Evolutionary conservation across 2,888 invertebrate genomes (phyloP).

Genomic region (Drosophila colorata): DNA sequence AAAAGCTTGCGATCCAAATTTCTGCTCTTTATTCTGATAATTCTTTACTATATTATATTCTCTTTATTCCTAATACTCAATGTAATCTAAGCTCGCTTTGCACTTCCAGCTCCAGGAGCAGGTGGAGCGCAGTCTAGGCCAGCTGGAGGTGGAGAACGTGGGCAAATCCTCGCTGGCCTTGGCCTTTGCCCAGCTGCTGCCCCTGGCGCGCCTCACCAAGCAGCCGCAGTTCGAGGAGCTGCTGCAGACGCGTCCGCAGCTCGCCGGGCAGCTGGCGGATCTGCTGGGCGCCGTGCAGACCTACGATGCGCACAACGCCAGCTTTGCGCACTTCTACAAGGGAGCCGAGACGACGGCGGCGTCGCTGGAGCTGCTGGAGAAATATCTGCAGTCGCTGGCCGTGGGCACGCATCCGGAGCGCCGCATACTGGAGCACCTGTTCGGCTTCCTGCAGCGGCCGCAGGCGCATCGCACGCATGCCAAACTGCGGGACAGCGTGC

Average conservation of each 20-base stretch:
- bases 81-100: too few species aligned
- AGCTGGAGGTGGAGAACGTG: constrained; percentile 87
- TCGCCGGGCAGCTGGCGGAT: constrained; percentile 89
- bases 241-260: constrained; percentile 77
- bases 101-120: constrained; percentile 86
- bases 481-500: constrained; percentile 89
- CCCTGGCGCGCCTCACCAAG: constrained; percentile 87
- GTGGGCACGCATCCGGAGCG: constrained; percentile 88
- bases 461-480: constrained; percentile 86
- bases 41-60: too few species aligned
- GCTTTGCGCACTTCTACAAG: constrained; percentile 88
- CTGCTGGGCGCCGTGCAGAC: constrained; percentile 90
- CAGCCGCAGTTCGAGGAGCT: constrained; percentile 87
- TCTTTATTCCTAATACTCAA: too few species aligned
- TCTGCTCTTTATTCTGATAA: too few species aligned
- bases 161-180: constrained; percentile 89
- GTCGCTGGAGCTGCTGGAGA: constrained; percentile 87
- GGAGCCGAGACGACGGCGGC: constrained; percentile 83
- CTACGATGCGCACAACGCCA: constrained; percentile 88
- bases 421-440: constrained; percentile 85
- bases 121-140: constrained; percentile 86
- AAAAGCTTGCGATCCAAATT: too few species aligned
- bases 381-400: constrained; percentile 91
- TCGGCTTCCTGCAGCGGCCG: constrained; percentile 63
- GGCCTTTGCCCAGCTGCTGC: constrained; percentile 88